Conservation (phyloP, 2,888 invertebrate genomes). For the Marasmarcha lunaedactyla region DNA sequence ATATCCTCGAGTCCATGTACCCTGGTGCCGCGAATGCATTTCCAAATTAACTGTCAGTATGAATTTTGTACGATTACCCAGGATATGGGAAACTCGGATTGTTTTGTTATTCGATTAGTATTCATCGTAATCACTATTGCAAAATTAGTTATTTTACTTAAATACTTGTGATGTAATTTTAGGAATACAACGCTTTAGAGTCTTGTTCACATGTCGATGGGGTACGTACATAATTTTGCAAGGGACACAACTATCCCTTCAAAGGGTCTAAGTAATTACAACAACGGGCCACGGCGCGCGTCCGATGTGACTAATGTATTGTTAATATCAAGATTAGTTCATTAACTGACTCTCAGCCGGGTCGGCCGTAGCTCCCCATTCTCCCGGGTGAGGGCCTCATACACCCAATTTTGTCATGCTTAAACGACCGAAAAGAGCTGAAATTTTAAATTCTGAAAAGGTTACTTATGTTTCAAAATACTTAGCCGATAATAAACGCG, state of each 20-base stretch:
- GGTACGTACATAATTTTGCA: constrained; percentile 5
- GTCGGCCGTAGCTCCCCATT: constrained; percentile 20
- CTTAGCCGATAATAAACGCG: no score
- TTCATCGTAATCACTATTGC: constrained; percentile 31
- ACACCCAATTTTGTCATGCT: constrained; percentile 42
- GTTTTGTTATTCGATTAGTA: constrained; percentile 61
- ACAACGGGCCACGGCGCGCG: constrained; percentile 30
- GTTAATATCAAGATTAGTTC: constrained; percentile 69
- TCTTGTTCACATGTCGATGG: not conserved
- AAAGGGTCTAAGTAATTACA: constrained; percentile 23
- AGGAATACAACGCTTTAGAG: not conserved
- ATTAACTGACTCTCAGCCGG: constrained; percentile 61
- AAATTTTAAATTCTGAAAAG: not conserved
- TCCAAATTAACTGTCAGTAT: constrained; percentile 64
- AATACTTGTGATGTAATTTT: constrained; percentile 1
- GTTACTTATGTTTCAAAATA: no score
- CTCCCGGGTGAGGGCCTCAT: constrained; percentile 23
- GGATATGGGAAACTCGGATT: constrained; percentile 43
- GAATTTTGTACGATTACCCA: constrained; percentile 43
- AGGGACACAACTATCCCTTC: constrained; percentile 21
- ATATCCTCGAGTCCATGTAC: constrained; percentile 27
- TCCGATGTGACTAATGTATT: constrained; percentile 65
- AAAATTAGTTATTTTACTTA: constrained; percentile 14
- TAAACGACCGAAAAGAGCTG: constrained; percentile 13
- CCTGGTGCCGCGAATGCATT: constrained; percentile 40